These are phyloP conservation scores for Araneus ventricosus DNA, from an alignment of 1,140 invertebrate species.

Conservation along the genomic window DNA sequence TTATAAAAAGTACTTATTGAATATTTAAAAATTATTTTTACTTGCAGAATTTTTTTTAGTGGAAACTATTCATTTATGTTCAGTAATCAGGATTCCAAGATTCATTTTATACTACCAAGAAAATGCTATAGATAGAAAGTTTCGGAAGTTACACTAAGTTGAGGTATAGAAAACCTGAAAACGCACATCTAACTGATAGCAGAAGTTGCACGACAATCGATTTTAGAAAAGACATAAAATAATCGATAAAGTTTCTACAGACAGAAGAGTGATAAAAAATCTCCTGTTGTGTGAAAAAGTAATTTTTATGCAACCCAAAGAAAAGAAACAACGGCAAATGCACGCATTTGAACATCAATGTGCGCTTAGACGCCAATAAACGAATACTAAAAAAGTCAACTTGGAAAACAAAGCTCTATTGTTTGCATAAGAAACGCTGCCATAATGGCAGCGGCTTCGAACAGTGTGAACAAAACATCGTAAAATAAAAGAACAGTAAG, in stretches of 20 bases:
- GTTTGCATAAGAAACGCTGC: background rate
- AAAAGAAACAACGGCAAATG: background rate
- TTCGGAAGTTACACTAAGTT: too few species aligned
- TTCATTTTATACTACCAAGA: too few species aligned
- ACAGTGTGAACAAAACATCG: slow-evolving; percentile 8
- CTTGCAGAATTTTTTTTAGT: too few species aligned
- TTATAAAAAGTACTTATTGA: too few species aligned
- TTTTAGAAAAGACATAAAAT: too few species aligned
- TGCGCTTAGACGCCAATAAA: background rate
- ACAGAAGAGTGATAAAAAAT: background rate
- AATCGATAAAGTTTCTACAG: background rate
- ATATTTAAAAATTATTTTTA: too few species aligned
- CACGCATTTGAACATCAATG: background rate
- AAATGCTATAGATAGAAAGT: too few species aligned
- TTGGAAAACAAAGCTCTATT: slow-evolving; percentile 18
- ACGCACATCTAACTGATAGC: too few species aligned
- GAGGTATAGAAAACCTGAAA: too few species aligned
- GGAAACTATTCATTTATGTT: too few species aligned
- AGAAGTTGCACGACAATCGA: too few species aligned
- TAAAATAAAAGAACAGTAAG: slow-evolving; percentile 16
- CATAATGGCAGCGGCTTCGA: background rate
- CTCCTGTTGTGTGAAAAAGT: background rate
- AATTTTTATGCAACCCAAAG: background rate
- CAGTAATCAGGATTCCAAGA: too few species aligned
- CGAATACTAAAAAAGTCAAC: background rate